Conservation (phyloP, 2,797 vertebrate species). For the Nannoperca obscura region DNA sequence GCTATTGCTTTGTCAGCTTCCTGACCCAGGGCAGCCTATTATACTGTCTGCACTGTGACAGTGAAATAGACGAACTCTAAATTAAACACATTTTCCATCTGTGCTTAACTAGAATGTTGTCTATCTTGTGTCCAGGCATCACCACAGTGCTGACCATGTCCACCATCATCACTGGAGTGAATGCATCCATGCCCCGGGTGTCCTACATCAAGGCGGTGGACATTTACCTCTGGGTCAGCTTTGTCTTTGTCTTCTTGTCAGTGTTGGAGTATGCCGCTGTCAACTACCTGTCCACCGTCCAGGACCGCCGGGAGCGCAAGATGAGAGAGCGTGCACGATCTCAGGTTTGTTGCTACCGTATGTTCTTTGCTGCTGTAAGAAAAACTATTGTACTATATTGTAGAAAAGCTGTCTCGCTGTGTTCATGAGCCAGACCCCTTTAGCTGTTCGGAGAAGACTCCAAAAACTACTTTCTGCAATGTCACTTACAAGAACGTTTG, state of each 20-base stretch:
- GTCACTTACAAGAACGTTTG: not conserved
- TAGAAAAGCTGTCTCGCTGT: no score
- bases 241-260: slow-evolving; percentile 88
- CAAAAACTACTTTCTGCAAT: not conserved
- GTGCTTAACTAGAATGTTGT: not conserved
- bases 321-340: slow-evolving; percentile 82
- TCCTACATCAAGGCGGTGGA: slow-evolving; percentile 89
- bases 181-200: slow-evolving; percentile 87
- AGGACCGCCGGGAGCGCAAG: slow-evolving; percentile 90
- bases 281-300: slow-evolving; percentile 91
- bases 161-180: slow-evolving; percentile 89
- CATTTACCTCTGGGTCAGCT: slow-evolving; percentile 89
- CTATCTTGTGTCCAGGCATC: slow-evolving; percentile 80
- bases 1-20: no score
- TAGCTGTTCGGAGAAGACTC: not conserved
- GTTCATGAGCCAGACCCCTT: not conserved
- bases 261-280: slow-evolving; percentile 88
- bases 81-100: not conserved
- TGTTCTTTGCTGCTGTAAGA: not conserved
- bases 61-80: not conserved
- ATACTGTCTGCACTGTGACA: not conserved
- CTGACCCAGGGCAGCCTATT: not conserved
- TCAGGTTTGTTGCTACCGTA: slow-evolving; percentile 67
- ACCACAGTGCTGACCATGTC: slow-evolving; percentile 89
- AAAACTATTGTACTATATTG: not conserved